Evolutionary conservation across 2,797 vertebrate species (phyloP).

Genomic region (Oreochromis grahami): DNA sequence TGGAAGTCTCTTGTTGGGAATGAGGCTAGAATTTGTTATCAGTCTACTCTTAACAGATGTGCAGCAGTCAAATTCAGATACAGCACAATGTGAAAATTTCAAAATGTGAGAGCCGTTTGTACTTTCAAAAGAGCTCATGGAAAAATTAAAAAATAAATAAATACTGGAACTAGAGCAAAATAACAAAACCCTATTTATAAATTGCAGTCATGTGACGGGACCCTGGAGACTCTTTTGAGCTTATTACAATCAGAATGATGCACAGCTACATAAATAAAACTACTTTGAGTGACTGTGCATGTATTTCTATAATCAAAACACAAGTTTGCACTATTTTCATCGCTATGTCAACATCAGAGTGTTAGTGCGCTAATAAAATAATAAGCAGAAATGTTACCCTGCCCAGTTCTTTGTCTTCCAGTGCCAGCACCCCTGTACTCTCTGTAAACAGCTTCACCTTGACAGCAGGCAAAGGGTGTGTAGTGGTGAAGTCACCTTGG

Average conservation of each 20-base stretch:
- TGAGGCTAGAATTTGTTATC: neutral
- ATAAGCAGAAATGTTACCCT: slow-evolving; percentile 77
- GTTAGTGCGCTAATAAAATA: neutral
- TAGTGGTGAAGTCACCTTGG: slow-evolving; percentile 97
- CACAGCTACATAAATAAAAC: neutral
- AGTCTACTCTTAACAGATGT: neutral
- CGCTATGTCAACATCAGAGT: neutral
- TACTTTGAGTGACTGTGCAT: neutral
- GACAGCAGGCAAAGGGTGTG: slow-evolving; percentile 95
- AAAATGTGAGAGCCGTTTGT: neutral
- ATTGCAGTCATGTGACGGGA: neutral
- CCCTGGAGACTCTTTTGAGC: neutral
- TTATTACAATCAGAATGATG: neutral
- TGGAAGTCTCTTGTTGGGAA: neutral
- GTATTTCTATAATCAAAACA: neutral
- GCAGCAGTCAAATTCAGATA: neutral
- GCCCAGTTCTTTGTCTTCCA: slow-evolving; percentile 99
- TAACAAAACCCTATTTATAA: neutral
- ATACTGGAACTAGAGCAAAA: neutral
- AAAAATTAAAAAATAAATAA: neutral
- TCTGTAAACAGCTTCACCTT: slow-evolving; percentile 99
- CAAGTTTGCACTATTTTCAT: neutral
- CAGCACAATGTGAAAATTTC: neutral
- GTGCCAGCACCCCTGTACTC: slow-evolving; percentile 95
- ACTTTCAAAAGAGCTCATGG: neutral